Evolutionary conservation across 2,888 invertebrate species (phyloP), one percentile per base, ranked within the genome.

Genomic region (Carterocephalus palaemon): DNA sequence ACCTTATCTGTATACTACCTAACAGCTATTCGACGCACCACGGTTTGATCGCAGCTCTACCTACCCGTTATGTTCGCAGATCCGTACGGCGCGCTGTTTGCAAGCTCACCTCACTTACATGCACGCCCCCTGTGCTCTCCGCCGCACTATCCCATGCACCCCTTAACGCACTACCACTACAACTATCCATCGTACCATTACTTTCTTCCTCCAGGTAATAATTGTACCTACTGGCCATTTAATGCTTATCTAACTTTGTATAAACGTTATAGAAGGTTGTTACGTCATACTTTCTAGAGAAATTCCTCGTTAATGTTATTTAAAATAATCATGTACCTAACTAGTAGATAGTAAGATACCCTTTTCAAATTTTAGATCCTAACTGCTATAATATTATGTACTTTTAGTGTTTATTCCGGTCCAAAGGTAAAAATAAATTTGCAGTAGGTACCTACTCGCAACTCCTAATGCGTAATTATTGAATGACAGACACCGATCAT

Each of bases 91-190:
- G 79, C 75, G 62, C 65, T 77, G 77, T 81, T 79, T 75, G 72
- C 72, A 67, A 73, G 75, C 67, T 74, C 84, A 67, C 66, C 64
- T 67, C 79, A 81, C 75, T 67, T 70, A 68, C 82, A 84, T 78
- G 75, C 86, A 70, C 85, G 84, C 68, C 75, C 77, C 62, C 62
- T 75, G 72, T 83, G 81, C 59, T 71, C 80, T 62, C 81, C 82
- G 75, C 80, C 80, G 73, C 86, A 85, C 84, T 81, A 83, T 75
- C 81, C 81, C 50, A 67, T 82, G 75, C 83, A 84, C 84, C 76
- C 82, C 49, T 65, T 83, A 57, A 79, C 78, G 78, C 84, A 85
- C 75, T 85, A 83, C 70, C 81, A 81, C 66, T 83, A 79, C 76
- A 82, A 77, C 64, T 82, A 84, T 65, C 78, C 83, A 50, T 77